A percentile compares a stretch with the other conserved stretches of the same genome.
phyloP scores from a whole-genome alignment of 1,140 invertebrate genomes.

The Paraescarpia echinospica region DNA sequence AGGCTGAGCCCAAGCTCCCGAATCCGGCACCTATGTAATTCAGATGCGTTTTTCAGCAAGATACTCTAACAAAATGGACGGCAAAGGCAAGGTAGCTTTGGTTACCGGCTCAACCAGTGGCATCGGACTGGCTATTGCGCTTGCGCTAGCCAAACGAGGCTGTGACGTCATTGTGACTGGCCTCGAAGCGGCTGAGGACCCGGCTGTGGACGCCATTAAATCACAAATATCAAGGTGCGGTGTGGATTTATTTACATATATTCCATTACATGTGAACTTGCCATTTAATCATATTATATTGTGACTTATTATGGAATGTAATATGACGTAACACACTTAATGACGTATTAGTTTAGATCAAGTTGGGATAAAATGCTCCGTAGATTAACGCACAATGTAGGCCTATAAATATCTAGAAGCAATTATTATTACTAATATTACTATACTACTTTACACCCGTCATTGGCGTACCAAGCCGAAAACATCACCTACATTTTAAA shows the following conservation, averaged over 20 bases:
- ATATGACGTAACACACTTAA: not conserved
- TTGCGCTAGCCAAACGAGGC: conserved; percentile 43
- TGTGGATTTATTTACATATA: not conserved
- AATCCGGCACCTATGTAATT: no score
- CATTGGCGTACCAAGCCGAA: no score
- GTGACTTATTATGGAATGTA: conserved; percentile 8
- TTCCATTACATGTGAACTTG: not conserved
- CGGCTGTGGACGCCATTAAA: conserved; percentile 12
- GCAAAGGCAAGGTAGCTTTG: conserved; percentile 38
- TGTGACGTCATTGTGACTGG: conserved; percentile 50
- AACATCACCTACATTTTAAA: no score
- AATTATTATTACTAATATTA: no score
- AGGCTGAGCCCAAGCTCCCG: no score
- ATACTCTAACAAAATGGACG: not conserved
- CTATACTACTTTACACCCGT: not conserved
- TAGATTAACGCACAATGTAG: not conserved
- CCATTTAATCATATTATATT: not conserved
- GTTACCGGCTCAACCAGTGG: conserved; percentile 55
- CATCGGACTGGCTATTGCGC: conserved; percentile 54
- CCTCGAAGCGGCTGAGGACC: conserved; percentile 36
- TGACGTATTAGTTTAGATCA: not conserved
- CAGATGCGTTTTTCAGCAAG: not conserved
- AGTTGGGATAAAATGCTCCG: not conserved
- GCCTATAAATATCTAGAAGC: no score
- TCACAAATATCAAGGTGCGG: conserved; percentile 11